phyloP scores from a whole-genome alignment of 2,113 vertebrate species.

The Phrynosoma blainvillii region DNA sequence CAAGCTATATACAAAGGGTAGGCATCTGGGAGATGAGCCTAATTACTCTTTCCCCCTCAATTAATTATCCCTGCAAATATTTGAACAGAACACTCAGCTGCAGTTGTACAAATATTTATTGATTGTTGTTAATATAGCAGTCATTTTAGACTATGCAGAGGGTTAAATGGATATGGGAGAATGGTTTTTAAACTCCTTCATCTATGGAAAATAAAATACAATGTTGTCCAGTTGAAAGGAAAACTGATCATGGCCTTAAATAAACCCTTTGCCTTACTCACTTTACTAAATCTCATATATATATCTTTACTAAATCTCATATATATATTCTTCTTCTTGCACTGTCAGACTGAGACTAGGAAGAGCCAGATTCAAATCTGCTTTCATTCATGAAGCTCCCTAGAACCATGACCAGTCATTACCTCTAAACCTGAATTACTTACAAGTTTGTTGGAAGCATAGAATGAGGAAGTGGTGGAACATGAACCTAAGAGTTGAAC shows the following conservation, averaged over 20 bases:
- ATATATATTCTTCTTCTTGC: no score
- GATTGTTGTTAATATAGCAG: slow-evolving; percentile 9
- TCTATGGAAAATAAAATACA: not conserved
- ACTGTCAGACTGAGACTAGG: not conserved
- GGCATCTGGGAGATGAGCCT: not conserved
- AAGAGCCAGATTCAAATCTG: not conserved
- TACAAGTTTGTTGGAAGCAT: not conserved
- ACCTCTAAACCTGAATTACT: not conserved
- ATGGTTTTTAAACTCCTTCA: not conserved
- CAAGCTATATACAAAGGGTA: not conserved
- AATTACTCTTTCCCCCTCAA: slow-evolving; percentile 3
- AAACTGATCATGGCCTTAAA: not conserved
- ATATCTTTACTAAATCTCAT: no score
- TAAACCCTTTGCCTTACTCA: not conserved
- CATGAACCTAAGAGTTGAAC: not conserved
- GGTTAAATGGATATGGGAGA: not conserved
- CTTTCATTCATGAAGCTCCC: not conserved
- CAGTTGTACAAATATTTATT: slow-evolving; percentile 1
- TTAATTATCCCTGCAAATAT: slow-evolving; percentile 16
- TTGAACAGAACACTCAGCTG: not conserved
- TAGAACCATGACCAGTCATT: not conserved
- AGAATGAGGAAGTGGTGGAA: not conserved
- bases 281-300: not conserved
- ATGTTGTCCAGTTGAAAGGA: not conserved
- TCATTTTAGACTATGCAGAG: not conserved